A percentile compares a stretch with the other conserved stretches of the same genome.
Evolutionary conservation across 2,888 invertebrate genomes (phyloP).

Genomic region (Drosophila histrio): DNA sequence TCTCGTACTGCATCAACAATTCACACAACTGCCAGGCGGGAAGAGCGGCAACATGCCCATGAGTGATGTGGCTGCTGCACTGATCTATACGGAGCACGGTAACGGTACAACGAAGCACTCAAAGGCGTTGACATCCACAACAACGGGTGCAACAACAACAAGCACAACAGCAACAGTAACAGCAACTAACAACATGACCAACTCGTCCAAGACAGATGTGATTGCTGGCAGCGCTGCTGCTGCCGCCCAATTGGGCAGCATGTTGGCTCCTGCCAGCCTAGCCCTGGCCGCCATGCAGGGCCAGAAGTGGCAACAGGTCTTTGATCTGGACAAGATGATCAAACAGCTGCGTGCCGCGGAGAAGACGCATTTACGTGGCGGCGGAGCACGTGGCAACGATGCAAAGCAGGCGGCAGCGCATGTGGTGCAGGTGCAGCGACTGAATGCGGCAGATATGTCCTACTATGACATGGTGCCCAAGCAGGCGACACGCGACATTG

Average conservation of each 20-base stretch:
- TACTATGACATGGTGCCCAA: slow-evolving; percentile 92
- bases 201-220: slow-evolving; percentile 50
- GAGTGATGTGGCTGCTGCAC: slow-evolving; percentile 61
- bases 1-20: slow-evolving; percentile 11
- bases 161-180: slow-evolving; percentile 21
- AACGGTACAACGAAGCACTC: slow-evolving; percentile 52
- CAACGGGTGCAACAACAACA: background rate
- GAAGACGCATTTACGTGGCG: slow-evolving; percentile 68
- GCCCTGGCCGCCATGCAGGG: slow-evolving; percentile 63
- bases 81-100: slow-evolving; percentile 58
- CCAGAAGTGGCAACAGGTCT: slow-evolving; percentile 80
- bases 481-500: slow-evolving; percentile 90
- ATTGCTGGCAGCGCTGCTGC: slow-evolving; percentile 29
- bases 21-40: slow-evolving; percentile 34
- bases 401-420: background rate
- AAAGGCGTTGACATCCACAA: slow-evolving; percentile 23
- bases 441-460: slow-evolving; percentile 87
- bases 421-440: slow-evolving; percentile 80
- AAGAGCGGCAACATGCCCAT: slow-evolving; percentile 55
- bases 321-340: slow-evolving; percentile 80
- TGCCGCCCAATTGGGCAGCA: slow-evolving; percentile 38
- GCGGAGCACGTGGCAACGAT: background rate
- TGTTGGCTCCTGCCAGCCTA: slow-evolving; percentile 37
- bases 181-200: slow-evolving; percentile 49
- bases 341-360: slow-evolving; percentile 79